A percentile compares a stretch with the other conserved stretches of the same genome.
Evolutionary conservation across 2,113 vertebrate species (phyloP).

Genomic region (Alexandromys fortis): DNA sequence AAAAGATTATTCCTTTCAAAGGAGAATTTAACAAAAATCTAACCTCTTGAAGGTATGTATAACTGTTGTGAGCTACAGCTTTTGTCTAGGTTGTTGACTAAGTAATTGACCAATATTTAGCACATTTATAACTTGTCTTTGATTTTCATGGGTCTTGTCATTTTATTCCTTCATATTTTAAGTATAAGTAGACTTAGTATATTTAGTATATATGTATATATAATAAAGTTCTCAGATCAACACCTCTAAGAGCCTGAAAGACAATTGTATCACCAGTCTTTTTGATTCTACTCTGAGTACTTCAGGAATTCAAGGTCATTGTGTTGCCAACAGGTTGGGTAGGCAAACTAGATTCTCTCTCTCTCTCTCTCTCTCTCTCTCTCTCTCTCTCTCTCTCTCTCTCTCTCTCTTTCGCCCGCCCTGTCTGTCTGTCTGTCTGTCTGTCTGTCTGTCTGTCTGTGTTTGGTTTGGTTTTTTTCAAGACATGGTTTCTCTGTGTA

Average conservation of each 20-base stretch:
- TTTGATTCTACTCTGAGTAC: not conserved
- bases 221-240: not conserved
- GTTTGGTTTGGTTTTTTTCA: too few relatives aligned
- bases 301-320: slow-evolving; percentile 43
- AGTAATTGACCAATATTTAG: slow-evolving; percentile 34
- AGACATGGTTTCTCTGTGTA: too few relatives aligned
- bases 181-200: not conserved
- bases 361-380: fast-evolving
- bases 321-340: not conserved
- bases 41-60: not conserved
- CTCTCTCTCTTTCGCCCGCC: too few relatives aligned
- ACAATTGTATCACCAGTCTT: not conserved
- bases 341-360: not conserved
- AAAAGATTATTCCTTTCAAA: slow-evolving; percentile 38
- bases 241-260: not conserved
- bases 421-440: too few relatives aligned
- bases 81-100: slow-evolving; percentile 47
- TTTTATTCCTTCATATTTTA: slow-evolving; percentile 19
- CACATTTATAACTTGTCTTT: not conserved
- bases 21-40: slow-evolving; percentile 44
- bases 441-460: too few relatives aligned
- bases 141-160: slow-evolving; percentile 42
- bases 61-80: slow-evolving; percentile 22
- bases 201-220: not conserved
- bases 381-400: too few relatives aligned